Conservation (phyloP, 2,113 vertebrate species). For the Chaetorhynchus papuensis region DNA sequence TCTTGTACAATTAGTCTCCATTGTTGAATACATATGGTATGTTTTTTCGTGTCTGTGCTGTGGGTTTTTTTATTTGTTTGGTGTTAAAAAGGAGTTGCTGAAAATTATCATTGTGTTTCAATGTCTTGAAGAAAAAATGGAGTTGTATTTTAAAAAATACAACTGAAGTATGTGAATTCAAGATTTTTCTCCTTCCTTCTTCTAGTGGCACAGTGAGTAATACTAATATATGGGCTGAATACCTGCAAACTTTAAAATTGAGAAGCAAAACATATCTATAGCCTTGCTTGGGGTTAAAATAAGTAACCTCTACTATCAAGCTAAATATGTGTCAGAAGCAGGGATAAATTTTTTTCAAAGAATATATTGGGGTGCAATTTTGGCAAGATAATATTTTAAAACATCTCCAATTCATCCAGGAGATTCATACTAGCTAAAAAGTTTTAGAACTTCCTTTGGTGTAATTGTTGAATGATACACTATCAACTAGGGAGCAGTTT, state of each 20-base stretch:
- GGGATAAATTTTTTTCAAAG: not conserved
- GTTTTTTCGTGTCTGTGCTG: not conserved
- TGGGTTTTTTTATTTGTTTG: not conserved
- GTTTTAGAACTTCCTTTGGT: constrained; percentile 26
- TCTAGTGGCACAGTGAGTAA: not conserved
- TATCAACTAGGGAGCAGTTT: constrained; percentile 35
- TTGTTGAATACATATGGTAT: constrained; percentile 19
- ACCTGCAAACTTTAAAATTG: not conserved
- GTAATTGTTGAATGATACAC: constrained; percentile 51
- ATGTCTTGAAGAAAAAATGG: not conserved
- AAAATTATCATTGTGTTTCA: not conserved
- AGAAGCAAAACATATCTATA: not conserved
- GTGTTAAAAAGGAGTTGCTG: not conserved
- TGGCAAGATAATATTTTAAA: constrained; percentile 4
- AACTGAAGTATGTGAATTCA: not conserved
- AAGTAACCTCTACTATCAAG: not conserved
- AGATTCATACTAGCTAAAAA: constrained; percentile 27
- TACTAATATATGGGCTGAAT: not conserved
- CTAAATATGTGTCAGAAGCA: not conserved
- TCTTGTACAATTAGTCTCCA: not conserved
- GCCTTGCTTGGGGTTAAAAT: not conserved
- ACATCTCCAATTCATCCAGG: not conserved
- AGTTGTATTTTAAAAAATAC: not conserved
- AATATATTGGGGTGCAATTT: not conserved
- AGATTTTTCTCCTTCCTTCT: not conserved